Evolutionary conservation across 2,888 invertebrate genomes (phyloP).

Genomic region (Blera fallax): DNA sequence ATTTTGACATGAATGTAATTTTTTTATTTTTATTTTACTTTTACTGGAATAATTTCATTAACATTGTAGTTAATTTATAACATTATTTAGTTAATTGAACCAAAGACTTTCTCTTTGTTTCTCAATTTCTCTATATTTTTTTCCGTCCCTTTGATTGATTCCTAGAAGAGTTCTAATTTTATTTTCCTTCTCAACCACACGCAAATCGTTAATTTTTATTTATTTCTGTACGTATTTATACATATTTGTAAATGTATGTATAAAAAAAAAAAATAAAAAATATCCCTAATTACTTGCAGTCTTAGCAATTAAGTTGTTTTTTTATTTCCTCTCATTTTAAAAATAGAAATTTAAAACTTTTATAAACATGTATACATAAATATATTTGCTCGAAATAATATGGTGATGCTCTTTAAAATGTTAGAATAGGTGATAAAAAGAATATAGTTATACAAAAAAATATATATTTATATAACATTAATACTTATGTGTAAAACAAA

Average conservation of each 20-base stretch:
- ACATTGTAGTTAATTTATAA: background rate
- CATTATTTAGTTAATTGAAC: conserved; percentile 35
- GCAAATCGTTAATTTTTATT: background rate
- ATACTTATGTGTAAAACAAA: no score
- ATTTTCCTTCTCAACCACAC: background rate
- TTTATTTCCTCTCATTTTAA: background rate
- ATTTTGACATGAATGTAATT: background rate
- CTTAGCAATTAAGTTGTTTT: background rate
- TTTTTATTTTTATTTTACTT: background rate
- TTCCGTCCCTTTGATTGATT: conserved; percentile 6
- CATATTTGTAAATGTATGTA: background rate
- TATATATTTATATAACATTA: no score
- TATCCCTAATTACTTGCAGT: background rate
- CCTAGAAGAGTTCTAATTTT: background rate
- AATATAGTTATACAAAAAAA: no score
- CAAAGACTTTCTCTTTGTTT: conserved; percentile 53
- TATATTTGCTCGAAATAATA: background rate
- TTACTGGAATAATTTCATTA: background rate
- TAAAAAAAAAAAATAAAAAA: background rate
- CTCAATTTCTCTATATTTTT: background rate
- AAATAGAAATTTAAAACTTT: background rate
- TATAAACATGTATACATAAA: background rate
- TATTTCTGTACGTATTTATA: background rate
- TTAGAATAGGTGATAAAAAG: no score
- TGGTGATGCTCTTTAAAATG: background rate